Conservation (phyloP, 2,797 vertebrate genomes). For the Scolopax rusticola region DNA sequence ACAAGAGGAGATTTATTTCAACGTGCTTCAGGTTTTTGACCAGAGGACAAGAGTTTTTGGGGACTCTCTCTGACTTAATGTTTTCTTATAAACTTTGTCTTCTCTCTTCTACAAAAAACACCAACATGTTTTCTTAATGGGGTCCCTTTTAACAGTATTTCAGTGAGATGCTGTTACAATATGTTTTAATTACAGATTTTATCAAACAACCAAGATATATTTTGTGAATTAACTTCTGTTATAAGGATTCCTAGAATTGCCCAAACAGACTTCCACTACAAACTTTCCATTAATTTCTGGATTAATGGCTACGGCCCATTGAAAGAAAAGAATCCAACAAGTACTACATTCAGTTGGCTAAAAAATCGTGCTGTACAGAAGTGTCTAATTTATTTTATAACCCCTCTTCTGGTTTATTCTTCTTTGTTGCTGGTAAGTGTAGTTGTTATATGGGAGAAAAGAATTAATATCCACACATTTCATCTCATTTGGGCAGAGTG, state of each 20-base stretch:
- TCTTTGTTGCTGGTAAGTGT: neutral
- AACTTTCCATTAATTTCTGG: neutral
- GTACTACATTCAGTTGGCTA: neutral
- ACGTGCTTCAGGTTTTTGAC: neutral
- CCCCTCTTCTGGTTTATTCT: neutral
- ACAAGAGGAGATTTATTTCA: neutral
- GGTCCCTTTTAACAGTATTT: neutral
- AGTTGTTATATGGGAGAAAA: neutral
- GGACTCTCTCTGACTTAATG: neutral
- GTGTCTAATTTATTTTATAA: neutral
- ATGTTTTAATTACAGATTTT: neutral
- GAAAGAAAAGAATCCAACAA: neutral
- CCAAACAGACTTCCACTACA: neutral
- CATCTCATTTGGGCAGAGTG: neutral
- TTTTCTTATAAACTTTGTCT: neutral
- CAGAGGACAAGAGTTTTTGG: neutral
- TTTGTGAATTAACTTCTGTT: neutral
- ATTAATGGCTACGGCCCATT: accelerated
- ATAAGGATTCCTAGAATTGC: neutral
- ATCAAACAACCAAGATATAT: neutral
- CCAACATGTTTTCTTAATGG: neutral
- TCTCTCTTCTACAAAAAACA: neutral
- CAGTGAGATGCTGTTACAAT: neutral
- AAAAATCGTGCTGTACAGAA: neutral
- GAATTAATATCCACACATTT: neutral